Conservation (phyloP, 1,140 invertebrate genomes). For the Mamestra configurata region DNA sequence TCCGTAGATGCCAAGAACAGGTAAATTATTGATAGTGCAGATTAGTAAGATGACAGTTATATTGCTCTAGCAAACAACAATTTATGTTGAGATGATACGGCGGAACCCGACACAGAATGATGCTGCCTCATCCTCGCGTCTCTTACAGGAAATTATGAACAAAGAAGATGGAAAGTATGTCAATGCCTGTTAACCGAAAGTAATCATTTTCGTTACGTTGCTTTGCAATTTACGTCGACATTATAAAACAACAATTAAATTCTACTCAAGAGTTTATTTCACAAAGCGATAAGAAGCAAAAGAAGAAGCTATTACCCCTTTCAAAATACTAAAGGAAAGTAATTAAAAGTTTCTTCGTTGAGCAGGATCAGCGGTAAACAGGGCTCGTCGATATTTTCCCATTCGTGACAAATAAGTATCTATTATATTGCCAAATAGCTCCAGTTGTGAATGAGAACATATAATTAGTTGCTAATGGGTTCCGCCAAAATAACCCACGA, state of each 20-base stretch:
- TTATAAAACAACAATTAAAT: constrained; percentile 47
- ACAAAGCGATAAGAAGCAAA: constrained; percentile 44
- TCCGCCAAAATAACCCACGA: constrained; percentile 7
- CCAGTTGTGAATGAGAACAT: constrained; percentile 35
- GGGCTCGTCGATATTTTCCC: constrained; percentile 58
- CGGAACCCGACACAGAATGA: not conserved
- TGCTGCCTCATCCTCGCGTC: constrained; percentile 1
- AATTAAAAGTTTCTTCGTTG: constrained; percentile 70
- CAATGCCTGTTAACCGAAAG: not conserved
- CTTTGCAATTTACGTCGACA: constrained; percentile 30
- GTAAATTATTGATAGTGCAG: constrained; percentile 39
- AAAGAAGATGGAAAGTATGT: not conserved
- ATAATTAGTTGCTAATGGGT: constrained; percentile 48
- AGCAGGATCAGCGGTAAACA: constrained; percentile 57
- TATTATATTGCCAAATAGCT: constrained; percentile 43
- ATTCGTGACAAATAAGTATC: constrained; percentile 55
- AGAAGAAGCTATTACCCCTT: constrained; percentile 58
- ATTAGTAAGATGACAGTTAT: constrained; percentile 41
- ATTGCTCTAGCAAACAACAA: constrained; percentile 27
- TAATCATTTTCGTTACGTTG: constrained; percentile 26
- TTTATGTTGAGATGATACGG: constrained; percentile 26
- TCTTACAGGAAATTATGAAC: not conserved
- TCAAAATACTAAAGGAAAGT: constrained; percentile 66
- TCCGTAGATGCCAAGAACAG: constrained; percentile 31
- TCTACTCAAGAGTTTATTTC: constrained; percentile 43